Percentiles rank a stretch among this genome's conserved stretches.
These are phyloP conservation scores for Erebia palarica DNA, from an alignment of 2,888 invertebrate species.

Conservation along the genomic window DNA sequence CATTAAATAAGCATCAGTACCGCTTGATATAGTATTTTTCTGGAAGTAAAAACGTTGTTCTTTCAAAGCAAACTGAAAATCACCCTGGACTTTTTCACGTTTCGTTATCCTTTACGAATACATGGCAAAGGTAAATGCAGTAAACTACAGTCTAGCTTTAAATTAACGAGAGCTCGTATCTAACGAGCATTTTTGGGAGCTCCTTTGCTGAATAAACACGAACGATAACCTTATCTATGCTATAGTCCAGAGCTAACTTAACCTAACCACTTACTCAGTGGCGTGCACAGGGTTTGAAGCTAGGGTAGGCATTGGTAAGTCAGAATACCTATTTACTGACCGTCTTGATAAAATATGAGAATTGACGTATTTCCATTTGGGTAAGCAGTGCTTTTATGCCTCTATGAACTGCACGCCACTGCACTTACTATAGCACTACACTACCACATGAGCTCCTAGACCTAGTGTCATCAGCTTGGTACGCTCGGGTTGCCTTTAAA, in stretches of 20 bases:
- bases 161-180: conserved; percentile 11
- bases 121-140: conserved; percentile 17
- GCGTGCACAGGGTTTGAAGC: too few species aligned
- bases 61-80: background rate
- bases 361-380: too few species aligned
- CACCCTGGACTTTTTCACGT: background rate
- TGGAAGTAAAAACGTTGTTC: background rate
- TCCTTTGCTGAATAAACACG: conserved; percentile 11
- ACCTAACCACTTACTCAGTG: too few species aligned
- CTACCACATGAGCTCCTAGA: too few species aligned
- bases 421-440: too few species aligned
- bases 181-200: conserved; percentile 17
- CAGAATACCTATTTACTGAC: too few species aligned
- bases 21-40: background rate
- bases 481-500: too few species aligned
- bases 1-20: background rate
- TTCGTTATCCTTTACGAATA: conserved; percentile 10
- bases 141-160: conserved; percentile 17
- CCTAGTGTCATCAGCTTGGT: too few species aligned
- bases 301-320: too few species aligned
- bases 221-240: background rate
- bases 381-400: too few species aligned
- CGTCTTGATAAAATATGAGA: too few species aligned
- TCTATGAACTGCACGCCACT: too few species aligned
- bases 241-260: background rate